phyloP scores from a whole-genome alignment of 2,797 vertebrate genomes.

The Mycteria americana region DNA sequence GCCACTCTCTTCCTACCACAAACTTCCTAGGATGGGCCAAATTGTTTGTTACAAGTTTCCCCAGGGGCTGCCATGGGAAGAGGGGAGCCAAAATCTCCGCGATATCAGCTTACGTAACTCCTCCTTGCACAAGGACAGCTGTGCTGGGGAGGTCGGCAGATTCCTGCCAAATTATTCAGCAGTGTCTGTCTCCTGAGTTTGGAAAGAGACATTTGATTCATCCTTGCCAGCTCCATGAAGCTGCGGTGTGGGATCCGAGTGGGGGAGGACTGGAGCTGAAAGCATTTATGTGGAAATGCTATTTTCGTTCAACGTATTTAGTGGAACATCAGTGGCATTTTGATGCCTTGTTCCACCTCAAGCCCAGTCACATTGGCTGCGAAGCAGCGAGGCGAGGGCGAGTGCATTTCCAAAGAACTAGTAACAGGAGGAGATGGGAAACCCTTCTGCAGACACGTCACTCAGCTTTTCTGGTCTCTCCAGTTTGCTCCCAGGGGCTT shows the following conservation, averaged over 20 bases:
- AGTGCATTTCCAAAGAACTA: background rate
- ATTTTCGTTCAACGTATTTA: background rate
- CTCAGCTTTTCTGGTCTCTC: background rate
- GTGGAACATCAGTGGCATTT: background rate
- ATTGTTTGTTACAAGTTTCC: background rate
- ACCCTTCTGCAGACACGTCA: background rate
- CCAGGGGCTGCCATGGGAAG: background rate
- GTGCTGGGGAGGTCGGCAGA: constrained; percentile 10
- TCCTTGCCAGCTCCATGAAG: background rate
- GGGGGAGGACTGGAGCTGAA: background rate
- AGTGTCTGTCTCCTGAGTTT: constrained; percentile 15
- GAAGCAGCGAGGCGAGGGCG: background rate
- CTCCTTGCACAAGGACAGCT: constrained; percentile 29
- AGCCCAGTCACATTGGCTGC: background rate
- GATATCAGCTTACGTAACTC: background rate
- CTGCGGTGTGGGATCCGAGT: background rate
- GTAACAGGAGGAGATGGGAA: background rate
- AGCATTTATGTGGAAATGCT: background rate
- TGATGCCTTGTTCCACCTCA: background rate
- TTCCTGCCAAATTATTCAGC: constrained; percentile 46
- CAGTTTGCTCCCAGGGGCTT: background rate
- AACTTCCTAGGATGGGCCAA: background rate
- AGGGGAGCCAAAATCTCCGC: background rate
- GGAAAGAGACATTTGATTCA: constrained; percentile 6
- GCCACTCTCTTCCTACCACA: background rate